Evolutionary conservation across 2,797 vertebrate genomes (phyloP).

Genomic region (Rallus crepitans): DNA sequence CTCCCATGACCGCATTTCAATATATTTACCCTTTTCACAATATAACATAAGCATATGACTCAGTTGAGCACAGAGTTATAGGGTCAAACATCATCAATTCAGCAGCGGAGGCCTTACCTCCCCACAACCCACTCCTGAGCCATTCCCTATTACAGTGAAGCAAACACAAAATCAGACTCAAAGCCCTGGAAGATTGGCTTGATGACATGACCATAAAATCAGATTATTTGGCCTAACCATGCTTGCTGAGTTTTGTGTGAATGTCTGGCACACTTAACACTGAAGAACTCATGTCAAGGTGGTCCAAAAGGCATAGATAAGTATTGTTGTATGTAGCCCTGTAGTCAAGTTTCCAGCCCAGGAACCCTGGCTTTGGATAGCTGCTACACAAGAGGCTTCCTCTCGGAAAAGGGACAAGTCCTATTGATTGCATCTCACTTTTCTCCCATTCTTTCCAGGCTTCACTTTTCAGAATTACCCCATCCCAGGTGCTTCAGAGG

Average conservation of each 20-base stretch:
- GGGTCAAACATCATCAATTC: not conserved
- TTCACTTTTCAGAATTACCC: not conserved
- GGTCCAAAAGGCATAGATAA: not conserved
- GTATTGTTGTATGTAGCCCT: not conserved
- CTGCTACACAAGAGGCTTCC: not conserved
- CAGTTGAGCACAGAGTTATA: not conserved
- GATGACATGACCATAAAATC: not conserved
- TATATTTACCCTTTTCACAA: not conserved
- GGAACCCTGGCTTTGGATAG: not conserved
- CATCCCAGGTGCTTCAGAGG: not conserved
- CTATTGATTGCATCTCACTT: not conserved
- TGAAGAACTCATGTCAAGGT: not conserved
- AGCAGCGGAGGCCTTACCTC: not conserved
- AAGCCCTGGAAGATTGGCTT: not conserved
- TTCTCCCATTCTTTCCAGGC: not conserved
- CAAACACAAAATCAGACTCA: not conserved
- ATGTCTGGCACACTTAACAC: rapidly evolving
- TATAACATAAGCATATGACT: not conserved
- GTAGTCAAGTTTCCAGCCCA: not conserved
- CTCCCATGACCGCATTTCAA: not conserved
- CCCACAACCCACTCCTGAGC: not conserved
- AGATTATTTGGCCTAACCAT: not conserved
- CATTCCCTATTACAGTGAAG: not conserved
- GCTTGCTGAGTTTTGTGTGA: not conserved
- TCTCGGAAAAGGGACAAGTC: not conserved